phyloP scores from a whole-genome alignment of 2,797 vertebrate genomes.

The Paramormyrops hopkinsi region DNA sequence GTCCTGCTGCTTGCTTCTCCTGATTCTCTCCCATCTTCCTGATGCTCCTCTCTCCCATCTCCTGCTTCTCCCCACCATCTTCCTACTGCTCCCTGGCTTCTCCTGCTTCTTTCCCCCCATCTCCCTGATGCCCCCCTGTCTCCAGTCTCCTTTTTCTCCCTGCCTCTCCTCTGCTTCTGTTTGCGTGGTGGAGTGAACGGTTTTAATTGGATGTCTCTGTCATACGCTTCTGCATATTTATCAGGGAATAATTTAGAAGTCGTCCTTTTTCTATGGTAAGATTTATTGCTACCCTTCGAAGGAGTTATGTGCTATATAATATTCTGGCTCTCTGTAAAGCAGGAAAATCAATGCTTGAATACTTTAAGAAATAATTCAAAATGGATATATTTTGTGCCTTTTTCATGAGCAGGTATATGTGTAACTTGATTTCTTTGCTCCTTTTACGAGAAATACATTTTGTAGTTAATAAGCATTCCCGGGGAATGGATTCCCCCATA shows the following conservation, averaged over 20 bases:
- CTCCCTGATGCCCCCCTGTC: not conserved
- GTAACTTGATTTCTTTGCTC: not conserved
- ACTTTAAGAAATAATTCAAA: not conserved
- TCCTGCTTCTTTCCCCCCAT: not conserved
- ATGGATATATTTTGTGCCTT: not conserved
- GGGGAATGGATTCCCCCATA: not conserved
- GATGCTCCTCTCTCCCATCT: not conserved
- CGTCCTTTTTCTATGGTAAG: slow-evolving; percentile 14
- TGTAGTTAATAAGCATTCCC: slow-evolving; percentile 3
- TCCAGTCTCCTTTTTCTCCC: not conserved
- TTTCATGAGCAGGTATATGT: not conserved
- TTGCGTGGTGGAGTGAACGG: not conserved
- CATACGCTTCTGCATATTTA: slow-evolving; percentile 21
- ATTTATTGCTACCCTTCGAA: not conserved
- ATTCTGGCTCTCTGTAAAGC: not conserved
- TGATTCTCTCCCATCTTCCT: not conserved
- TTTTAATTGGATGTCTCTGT: slow-evolving; percentile 12
- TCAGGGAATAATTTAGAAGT: slow-evolving; percentile 27
- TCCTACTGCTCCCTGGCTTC: not conserved
- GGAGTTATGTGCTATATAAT: not conserved
- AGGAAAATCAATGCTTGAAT: not conserved
- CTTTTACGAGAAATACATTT: not conserved
- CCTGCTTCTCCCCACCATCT: not conserved
- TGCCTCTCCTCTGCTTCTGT: not conserved
- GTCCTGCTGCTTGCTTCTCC: too few species aligned